Conservation (phyloP, 1,140 invertebrate genomes). For the Heliconius hewitsoni region DNA sequence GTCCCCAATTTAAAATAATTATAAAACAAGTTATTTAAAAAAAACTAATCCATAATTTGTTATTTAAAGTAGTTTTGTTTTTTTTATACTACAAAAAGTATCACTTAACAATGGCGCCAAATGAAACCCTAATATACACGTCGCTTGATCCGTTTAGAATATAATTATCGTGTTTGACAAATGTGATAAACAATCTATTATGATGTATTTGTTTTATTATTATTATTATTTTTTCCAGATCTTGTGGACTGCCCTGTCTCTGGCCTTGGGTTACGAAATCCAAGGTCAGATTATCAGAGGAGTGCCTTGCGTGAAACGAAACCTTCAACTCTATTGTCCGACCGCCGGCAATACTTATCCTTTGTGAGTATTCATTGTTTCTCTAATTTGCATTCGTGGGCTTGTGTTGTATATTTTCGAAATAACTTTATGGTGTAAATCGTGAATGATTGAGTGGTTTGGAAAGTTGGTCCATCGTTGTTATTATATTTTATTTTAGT, state of each 20-base stretch:
- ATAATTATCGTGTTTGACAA: conserved; percentile 24
- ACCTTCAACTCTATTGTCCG: conserved; percentile 94
- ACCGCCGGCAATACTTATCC: conserved; percentile 94
- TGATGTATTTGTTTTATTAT: conserved; percentile 30
- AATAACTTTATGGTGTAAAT: neutral
- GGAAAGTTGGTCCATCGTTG: no score
- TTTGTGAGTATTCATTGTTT: conserved; percentile 85
- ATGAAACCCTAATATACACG: neutral
- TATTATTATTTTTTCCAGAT: conserved; percentile 83
- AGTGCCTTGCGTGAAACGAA: conserved; percentile 92
- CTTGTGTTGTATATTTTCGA: neutral
- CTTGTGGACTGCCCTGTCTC: conserved; percentile 92
- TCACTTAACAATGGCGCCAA: neutral
- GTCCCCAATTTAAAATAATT: neutral
- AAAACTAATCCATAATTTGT: neutral
- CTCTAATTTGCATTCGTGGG: conserved; percentile 36
- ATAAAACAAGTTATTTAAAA: conserved; percentile 1
- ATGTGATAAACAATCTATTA: conserved; percentile 22
- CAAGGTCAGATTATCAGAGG: conserved; percentile 92
- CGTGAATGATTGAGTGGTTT: neutral
- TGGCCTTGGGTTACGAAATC: conserved; percentile 91
- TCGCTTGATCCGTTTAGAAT: conserved; percentile 15
- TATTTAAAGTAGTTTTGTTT: neutral
- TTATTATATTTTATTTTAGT: no score
- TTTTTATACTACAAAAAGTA: neutral